These are phyloP conservation scores for Chiloscyllium punctatum DNA, from an alignment of 2,797 vertebrate genomes.

Conservation along the genomic window DNA sequence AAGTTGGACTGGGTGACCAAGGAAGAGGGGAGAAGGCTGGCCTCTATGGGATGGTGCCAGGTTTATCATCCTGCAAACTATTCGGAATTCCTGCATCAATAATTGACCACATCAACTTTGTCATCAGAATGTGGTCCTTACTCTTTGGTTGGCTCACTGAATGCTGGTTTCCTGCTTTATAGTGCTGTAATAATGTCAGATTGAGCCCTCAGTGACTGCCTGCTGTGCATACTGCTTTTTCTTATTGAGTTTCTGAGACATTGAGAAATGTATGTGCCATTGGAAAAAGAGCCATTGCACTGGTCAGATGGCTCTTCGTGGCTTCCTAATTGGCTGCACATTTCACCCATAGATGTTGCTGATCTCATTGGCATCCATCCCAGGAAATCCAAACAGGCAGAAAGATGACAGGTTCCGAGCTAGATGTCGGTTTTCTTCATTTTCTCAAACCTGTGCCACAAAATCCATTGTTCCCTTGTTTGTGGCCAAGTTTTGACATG, in stretches of 20 bases:
- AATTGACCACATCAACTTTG: too few species aligned
- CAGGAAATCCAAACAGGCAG: background rate
- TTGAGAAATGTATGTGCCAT: background rate
- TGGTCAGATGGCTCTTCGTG: background rate
- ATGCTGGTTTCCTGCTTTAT: background rate
- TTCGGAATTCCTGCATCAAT: background rate
- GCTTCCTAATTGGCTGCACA: background rate
- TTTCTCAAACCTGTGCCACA: background rate
- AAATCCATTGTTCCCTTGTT: background rate
- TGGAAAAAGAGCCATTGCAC: background rate
- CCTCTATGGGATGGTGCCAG: background rate
- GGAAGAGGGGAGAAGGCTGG: too few species aligned
- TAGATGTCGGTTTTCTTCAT: too few species aligned
- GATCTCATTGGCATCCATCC: background rate
- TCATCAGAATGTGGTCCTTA: too few species aligned
- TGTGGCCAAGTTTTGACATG: background rate
- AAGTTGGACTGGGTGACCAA: too few species aligned
- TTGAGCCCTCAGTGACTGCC: background rate
- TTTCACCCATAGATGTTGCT: background rate
- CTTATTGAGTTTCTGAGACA: background rate
- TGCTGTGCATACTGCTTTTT: background rate
- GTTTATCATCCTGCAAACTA: background rate
- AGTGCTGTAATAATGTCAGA: background rate
- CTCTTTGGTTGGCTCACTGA: too few species aligned
- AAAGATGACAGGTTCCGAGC: background rate